Conservation (phyloP, 1,140 invertebrate species). For the Homarus americanus region DNA sequence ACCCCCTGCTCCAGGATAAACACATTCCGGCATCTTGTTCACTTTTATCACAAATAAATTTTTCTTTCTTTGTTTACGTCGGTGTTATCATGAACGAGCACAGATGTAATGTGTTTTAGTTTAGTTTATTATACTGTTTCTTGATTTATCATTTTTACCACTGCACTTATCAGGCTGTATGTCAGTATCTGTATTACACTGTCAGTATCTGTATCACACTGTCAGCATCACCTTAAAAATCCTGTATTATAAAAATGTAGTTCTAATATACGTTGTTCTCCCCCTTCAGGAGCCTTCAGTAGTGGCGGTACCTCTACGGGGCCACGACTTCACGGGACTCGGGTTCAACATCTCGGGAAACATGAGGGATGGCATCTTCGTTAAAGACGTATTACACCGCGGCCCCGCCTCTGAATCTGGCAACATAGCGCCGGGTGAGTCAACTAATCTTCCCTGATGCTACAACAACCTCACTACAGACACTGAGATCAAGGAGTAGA, state of each 20-base stretch:
- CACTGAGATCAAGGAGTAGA: too few relatives aligned
- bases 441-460: not conserved
- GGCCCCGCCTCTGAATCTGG: conserved; percentile 93
- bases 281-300: conserved; percentile 80
- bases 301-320: conserved; percentile 86
- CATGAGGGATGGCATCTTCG: conserved; percentile 92
- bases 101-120: too few relatives aligned
- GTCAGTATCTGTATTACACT: not conserved
- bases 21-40: too few relatives aligned
- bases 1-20: too few relatives aligned
- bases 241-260: not conserved
- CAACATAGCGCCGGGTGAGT: conserved; percentile 87
- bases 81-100: too few relatives aligned
- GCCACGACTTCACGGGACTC: conserved; percentile 92
- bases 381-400: conserved; percentile 90
- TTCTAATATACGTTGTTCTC: not conserved
- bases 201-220: not conserved
- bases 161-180: not conserved
- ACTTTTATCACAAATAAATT: too few relatives aligned
- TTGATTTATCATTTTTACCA: too few relatives aligned
- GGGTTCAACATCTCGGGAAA: conserved; percentile 94
- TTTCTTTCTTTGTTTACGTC: too few relatives aligned
- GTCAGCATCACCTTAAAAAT: too few relatives aligned
- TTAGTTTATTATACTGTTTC: not conserved
- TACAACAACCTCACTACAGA: too few relatives aligned